Base-by-base conservation (phyloP, 2,113 vertebrate species). In the Heptranchias perlo region DNA sequence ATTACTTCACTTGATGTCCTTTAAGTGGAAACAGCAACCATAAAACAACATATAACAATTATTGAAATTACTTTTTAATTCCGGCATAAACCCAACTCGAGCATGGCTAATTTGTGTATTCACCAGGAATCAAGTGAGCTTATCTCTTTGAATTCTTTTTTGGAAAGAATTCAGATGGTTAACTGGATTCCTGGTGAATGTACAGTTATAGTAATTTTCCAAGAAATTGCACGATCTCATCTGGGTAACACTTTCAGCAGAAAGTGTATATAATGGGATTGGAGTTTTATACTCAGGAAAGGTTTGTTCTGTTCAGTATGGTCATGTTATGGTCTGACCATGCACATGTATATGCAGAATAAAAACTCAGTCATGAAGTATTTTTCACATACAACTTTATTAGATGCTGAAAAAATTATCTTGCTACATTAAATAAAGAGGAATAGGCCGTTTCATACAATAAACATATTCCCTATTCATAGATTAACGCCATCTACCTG, bases 11-110 rank as follows among this genome's bases (percentile, higher is more conserved):
- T 82, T 82, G 78, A 82, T 82, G n/a, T 44, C 78, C 39, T 44
- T 73, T 82, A 44, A 82, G 39, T 82, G n/a, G 78, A 82, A 82
- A 18, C 78, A 21, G 39, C 6, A 44, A 82, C n/a, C 78, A 82
- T 78, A 78, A 78, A 78, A 78, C 73, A 76, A 76, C 76, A 78
- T 44, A 23, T 82, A 21, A 44, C 78, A 82, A 82, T 82, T 82
- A 82, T 82, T 82, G 78, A 82, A 82, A 82, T 82, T 82, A 44
- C 78, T 82, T 82, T 44, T 21, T 82, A 82, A 82, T 82, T 82
- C 18, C 13, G 21, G 78, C 39, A 44, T 82, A 82, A 82, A 39
- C 16, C 18, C 78, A 82, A 82, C 18, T 21, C 1, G 78, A 44
- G 39, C n/a, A 16, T 82, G 18, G 18, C n/a, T 39, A 44, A 21